phyloP scores from a whole-genome alignment of 2,113 vertebrate genomes.

The Gambusia holbrooki region DNA sequence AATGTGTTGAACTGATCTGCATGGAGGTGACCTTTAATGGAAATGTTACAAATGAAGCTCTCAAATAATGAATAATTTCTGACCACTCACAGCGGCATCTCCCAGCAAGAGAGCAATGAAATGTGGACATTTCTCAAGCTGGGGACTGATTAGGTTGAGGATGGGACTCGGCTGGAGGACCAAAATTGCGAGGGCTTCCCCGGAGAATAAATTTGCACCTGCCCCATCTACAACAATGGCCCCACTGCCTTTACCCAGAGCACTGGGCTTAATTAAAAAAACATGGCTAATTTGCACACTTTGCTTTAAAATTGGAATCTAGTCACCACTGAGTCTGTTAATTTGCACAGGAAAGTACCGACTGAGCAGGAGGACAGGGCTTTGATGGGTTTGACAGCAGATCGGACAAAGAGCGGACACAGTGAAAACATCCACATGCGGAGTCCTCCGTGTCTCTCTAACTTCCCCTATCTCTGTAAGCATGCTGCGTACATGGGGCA shows the following conservation, averaged over 20 bases:
- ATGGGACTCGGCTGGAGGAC: constrained; percentile 88
- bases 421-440: constrained; percentile 52
- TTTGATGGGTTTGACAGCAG: constrained; percentile 85
- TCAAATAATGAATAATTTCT: constrained; percentile 92
- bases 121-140: constrained; percentile 87
- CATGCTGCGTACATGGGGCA: constrained; percentile 39
- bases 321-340: constrained; percentile 98
- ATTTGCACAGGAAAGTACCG: constrained; percentile 95
- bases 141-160: constrained; percentile 89
- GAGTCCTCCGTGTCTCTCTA: constrained; percentile 16
- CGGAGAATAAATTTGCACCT: constrained; percentile 95
- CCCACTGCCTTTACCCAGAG: constrained; percentile 79
- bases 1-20: constrained; percentile 79
- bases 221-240: constrained; percentile 81
- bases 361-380: constrained; percentile 84
- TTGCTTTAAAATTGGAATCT: constrained; percentile 92
- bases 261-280: constrained; percentile 94
- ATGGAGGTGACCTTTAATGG: constrained; percentile 84
- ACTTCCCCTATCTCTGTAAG: constrained; percentile 46
- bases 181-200: constrained; percentile 84
- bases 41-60: constrained; percentile 94
- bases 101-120: constrained; percentile 87
- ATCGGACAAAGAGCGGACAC: constrained; percentile 81
- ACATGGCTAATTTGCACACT: constrained; percentile 96
- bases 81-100: constrained; percentile 87